A percentile compares a stretch with the other conserved stretches of the same genome.
Conservation (phyloP, 2,888 invertebrate species). For the Lepas anatifera region DNA sequence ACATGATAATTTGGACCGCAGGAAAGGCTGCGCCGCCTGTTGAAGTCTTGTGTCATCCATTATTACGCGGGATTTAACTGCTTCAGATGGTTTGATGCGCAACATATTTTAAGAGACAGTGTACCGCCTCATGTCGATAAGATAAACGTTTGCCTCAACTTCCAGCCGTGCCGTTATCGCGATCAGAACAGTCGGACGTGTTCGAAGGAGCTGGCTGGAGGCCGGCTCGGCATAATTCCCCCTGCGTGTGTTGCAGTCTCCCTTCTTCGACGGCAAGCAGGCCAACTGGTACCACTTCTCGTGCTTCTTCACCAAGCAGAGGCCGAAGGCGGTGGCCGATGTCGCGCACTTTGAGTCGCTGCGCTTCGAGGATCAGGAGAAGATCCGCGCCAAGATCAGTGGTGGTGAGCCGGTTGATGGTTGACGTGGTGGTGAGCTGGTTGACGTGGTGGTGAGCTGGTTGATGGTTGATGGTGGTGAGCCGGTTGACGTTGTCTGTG, state of each 20-base stretch:
- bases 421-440: background rate
- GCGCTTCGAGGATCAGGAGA: slow-evolving; percentile 70
- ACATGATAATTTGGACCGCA: too few species aligned
- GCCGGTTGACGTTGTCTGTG: slow-evolving; percentile 33
- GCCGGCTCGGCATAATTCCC: too few species aligned
- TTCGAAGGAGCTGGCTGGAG: too few species aligned
- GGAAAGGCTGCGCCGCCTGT: too few species aligned
- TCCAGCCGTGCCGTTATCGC: too few species aligned
- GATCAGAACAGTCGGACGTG: too few species aligned
- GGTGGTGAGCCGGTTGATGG: background rate
- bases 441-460: background rate
- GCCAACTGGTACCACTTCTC: slow-evolving; percentile 77
- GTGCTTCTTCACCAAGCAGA: slow-evolving; percentile 76
- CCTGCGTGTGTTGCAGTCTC: slow-evolving; percentile 68
- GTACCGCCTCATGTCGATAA: too few species aligned
- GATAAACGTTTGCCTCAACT: too few species aligned
- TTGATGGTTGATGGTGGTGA: slow-evolving; percentile 31
- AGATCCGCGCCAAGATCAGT: slow-evolving; percentile 53
- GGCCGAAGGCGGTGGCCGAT: slow-evolving; percentile 58
- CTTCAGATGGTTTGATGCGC: too few species aligned
- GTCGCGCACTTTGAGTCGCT: slow-evolving; percentile 67
- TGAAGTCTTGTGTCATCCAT: too few species aligned
- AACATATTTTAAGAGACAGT: too few species aligned
- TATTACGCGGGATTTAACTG: too few species aligned
- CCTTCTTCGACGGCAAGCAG: slow-evolving; percentile 72